Conservation (phyloP, 2,888 invertebrate species). For the Fragum sueziense region DNA sequence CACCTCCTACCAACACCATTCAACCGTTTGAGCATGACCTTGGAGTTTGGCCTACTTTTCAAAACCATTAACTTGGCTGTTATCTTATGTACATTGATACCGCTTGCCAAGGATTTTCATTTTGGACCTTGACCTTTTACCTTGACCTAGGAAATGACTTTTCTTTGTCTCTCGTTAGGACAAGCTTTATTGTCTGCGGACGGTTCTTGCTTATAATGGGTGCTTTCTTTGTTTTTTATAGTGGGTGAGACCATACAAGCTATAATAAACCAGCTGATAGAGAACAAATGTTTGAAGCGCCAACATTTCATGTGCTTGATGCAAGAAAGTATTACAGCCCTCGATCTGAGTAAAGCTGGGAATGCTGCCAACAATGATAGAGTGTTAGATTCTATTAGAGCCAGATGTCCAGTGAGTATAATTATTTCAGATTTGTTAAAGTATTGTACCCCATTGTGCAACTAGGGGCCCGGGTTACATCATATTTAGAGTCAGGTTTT, state of each 20-base stretch:
- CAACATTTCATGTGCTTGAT: conserved; percentile 65
- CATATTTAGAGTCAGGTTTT: not conserved
- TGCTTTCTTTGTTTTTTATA: conserved; percentile 16
- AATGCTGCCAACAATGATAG: conserved; percentile 49
- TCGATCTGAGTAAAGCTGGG: conserved; percentile 58
- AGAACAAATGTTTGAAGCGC: conserved; percentile 54
- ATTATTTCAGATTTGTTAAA: not conserved
- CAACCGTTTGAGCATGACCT: too few relatives aligned
- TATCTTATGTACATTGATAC: too few relatives aligned
- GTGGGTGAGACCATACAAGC: conserved; percentile 53
- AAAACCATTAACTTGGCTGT: too few relatives aligned
- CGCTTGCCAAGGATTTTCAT: too few relatives aligned
- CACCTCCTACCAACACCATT: too few relatives aligned
- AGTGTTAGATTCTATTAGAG: conserved; percentile 33
- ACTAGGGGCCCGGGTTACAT: not conserved
- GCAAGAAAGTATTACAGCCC: conserved; percentile 49
- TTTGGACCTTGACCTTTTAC: too few relatives aligned
- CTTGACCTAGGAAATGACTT: too few relatives aligned
- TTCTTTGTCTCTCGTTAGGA: too few relatives aligned
- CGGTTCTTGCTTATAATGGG: not conserved
- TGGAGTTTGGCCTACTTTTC: too few relatives aligned
- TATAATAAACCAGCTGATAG: conserved; percentile 57
- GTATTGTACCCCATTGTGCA: not conserved
- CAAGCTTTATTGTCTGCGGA: too few relatives aligned
- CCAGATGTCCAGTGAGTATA: conserved; percentile 46